These are phyloP conservation scores for Mesocricetus auratus DNA, from an alignment of 2,113 vertebrate species.

Conservation along the genomic window DNA sequence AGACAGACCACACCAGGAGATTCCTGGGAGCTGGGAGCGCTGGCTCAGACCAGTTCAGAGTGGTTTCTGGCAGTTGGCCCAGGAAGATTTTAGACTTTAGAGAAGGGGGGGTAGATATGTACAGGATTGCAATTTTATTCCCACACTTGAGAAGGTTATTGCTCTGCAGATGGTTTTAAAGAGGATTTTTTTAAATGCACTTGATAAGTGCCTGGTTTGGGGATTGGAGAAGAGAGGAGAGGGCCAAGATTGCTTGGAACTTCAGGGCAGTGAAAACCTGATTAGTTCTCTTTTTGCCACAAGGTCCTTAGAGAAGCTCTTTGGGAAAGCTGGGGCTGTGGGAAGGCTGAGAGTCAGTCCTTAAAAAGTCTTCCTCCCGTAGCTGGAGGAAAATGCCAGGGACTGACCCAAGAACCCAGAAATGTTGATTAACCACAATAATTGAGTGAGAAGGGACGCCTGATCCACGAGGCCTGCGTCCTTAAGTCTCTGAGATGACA, in stretches of 20 bases:
- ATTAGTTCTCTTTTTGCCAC: neutral
- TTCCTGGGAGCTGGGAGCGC: neutral
- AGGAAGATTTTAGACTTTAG: conserved; percentile 34
- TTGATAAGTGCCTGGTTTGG: conserved; percentile 21
- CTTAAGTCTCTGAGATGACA: neutral
- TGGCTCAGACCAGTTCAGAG: conserved; percentile 52
- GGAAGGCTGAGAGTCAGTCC: neutral
- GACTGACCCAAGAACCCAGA: neutral
- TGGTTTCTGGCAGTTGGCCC: conserved; percentile 45
- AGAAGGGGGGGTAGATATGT: neutral
- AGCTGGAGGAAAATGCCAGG: neutral
- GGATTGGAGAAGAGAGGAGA: neutral
- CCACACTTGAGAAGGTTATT: neutral
- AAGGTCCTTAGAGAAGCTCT: neutral
- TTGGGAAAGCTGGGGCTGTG: neutral
- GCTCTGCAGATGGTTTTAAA: neutral
- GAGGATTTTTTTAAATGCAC: neutral
- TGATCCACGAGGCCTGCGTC: neutral
- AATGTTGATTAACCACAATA: neutral
- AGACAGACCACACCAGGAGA: neutral
- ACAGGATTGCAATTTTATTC: conserved; percentile 4
- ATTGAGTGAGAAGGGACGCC: neutral
- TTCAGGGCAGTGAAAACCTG: neutral
- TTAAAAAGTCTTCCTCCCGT: neutral
- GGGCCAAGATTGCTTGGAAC: neutral